Conservation (phyloP, 1,140 invertebrate genomes). For the Cylas formicarius region DNA sequence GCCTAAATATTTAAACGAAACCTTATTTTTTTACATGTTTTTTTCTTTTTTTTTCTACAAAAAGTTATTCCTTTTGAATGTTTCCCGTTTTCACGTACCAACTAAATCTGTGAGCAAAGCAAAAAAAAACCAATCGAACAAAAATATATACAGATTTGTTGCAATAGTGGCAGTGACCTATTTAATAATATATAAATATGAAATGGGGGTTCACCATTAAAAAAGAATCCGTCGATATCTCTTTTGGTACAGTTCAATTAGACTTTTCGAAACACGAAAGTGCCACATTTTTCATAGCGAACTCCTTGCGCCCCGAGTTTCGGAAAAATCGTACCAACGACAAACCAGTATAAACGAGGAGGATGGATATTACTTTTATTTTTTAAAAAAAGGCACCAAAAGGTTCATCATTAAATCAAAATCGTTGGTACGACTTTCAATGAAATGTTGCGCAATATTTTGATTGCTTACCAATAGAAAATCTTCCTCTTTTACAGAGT, state of each 20-base stretch:
- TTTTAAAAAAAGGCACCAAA: too few relatives aligned
- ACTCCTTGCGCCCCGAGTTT: too few relatives aligned
- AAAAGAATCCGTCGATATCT: slow-evolving; percentile 19
- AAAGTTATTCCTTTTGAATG: slow-evolving; percentile 1
- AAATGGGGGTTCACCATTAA: too few relatives aligned
- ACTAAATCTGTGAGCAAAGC: slow-evolving; percentile 30
- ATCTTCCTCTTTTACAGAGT: slow-evolving; percentile 22
- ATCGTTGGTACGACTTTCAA: slow-evolving; percentile 7
- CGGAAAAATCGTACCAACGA: too few relatives aligned
- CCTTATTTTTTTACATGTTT: neutral
- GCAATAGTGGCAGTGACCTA: slow-evolving; percentile 37
- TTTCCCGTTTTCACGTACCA: neutral
- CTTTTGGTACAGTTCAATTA: too few relatives aligned
- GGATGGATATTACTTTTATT: too few relatives aligned
- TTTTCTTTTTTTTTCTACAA: slow-evolving; percentile 2
- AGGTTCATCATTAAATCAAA: slow-evolving; percentile 12
- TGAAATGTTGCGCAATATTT: slow-evolving; percentile 17
- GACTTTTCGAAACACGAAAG: too few relatives aligned
- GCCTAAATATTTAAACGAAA: too few relatives aligned
- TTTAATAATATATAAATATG: slow-evolving; percentile 27
- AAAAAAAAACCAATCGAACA: slow-evolving; percentile 37
- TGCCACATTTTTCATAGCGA: too few relatives aligned
- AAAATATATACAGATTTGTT: slow-evolving; percentile 29
- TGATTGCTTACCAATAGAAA: slow-evolving; percentile 21
- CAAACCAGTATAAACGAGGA: too few relatives aligned